phyloP scores from a whole-genome alignment of 2,888 invertebrate species.

The Plagodis pulveraria region DNA sequence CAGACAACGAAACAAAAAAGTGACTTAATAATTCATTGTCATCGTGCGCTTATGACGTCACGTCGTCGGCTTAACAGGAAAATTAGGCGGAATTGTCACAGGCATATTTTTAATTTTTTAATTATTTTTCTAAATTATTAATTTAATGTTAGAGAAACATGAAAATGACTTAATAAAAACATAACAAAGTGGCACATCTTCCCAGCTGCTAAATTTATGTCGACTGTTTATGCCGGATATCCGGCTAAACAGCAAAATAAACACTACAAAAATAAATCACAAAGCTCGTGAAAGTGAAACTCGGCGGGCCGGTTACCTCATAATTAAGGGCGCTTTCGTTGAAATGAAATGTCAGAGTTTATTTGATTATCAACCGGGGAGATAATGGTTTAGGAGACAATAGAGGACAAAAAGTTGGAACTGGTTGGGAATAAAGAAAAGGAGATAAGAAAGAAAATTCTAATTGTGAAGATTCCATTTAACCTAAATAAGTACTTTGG shows the following conservation, averaged over 20 bases:
- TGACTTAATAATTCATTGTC: too few species aligned
- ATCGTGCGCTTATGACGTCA: too few species aligned
- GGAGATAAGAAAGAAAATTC: constrained; percentile 6
- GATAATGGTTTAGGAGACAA: constrained; percentile 19
- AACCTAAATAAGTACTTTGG: constrained; percentile 2
- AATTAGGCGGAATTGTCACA: too few species aligned
- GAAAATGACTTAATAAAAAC: too few species aligned
- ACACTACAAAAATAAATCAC: constrained; percentile 18
- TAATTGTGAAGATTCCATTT: constrained; percentile 1
- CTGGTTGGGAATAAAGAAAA: constrained; percentile 5
- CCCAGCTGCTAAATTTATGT: background rate
- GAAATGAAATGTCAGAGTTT: constrained; percentile 31
- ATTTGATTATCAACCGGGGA: constrained; percentile 23
- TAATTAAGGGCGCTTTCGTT: constrained; percentile 36
- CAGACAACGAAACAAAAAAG: too few species aligned
- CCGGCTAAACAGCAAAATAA: constrained; percentile 9
- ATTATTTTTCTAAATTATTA: too few species aligned
- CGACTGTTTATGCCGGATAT: constrained; percentile 5
- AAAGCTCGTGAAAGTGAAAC: constrained; percentile 30
- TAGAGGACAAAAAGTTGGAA: constrained; percentile 8
- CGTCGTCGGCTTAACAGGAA: too few species aligned
- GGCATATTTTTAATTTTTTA: too few species aligned
- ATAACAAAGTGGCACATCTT: too few species aligned
- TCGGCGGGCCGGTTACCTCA: constrained; percentile 23
- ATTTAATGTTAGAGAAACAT: too few species aligned